Percentiles rank a stretch among this genome's conserved stretches.
Conservation (phyloP, 2,888 invertebrate species). For the Acrobeloides nanus region DNA sequence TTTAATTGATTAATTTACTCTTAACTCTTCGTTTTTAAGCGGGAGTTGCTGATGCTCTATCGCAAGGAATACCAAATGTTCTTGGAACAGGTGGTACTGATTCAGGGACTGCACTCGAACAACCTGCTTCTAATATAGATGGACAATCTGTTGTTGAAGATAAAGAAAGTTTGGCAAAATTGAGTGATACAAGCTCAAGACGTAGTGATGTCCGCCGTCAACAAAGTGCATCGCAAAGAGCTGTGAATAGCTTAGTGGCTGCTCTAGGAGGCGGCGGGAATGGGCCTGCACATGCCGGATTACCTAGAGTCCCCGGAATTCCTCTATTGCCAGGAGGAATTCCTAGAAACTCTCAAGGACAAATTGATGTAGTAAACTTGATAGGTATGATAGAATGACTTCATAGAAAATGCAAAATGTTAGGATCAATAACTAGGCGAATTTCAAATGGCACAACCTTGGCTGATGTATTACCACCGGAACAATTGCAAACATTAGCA, state of each 20-base stretch:
- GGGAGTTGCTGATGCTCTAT: constrained; percentile 51
- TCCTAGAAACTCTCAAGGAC: constrained; percentile 51
- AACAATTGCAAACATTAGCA: constrained; percentile 52
- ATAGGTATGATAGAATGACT: constrained; percentile 45
- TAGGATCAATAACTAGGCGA: constrained; percentile 51
- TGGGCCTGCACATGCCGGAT: constrained; percentile 50
- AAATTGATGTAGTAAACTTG: constrained; percentile 52
- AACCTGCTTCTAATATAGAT: too few species aligned
- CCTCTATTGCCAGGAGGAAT: constrained; percentile 52
- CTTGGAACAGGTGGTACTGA: constrained; percentile 32
- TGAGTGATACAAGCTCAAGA: too few species aligned
- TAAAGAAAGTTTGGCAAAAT: too few species aligned
- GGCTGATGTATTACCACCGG: constrained; percentile 52
- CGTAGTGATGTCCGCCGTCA: constrained; percentile 43
- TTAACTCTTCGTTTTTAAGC: constrained; percentile 25
- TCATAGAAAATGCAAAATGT: too few species aligned
- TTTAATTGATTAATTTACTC: neutral
- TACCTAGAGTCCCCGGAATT: constrained; percentile 52
- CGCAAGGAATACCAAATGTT: constrained; percentile 46
- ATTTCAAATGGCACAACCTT: constrained; percentile 53
- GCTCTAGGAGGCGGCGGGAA: constrained; percentile 65
- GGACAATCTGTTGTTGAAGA: too few species aligned
- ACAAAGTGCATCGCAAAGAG: constrained; percentile 47
- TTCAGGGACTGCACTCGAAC: constrained; percentile 14
- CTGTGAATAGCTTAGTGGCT: constrained; percentile 66